phyloP scores from a whole-genome alignment of 2,113 vertebrate genomes.

The Dasyurus viverrinus region DNA sequence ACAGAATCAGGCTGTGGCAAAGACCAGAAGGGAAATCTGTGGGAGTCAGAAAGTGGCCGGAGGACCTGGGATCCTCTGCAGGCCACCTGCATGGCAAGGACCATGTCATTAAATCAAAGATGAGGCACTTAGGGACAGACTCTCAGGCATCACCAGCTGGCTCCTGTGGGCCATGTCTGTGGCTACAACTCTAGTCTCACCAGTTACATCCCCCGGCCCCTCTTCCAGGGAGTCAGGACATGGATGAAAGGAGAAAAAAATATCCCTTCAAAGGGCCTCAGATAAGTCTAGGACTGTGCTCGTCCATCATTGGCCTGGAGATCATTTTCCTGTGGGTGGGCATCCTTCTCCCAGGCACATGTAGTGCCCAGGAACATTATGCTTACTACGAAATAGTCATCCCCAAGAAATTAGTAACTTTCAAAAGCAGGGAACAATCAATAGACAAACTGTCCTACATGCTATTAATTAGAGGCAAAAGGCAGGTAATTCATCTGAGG shows the following conservation, averaged over 20 bases:
- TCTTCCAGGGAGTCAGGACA: neutral
- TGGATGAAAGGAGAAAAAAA: neutral
- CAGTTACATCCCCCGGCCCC: neutral
- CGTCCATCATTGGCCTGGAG: neutral
- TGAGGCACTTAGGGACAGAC: neutral
- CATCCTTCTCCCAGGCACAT: conserved; percentile 10
- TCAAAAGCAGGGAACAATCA: conserved; percentile 20
- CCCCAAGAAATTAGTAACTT: conserved; percentile 17
- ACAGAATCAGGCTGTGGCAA: neutral
- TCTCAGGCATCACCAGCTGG: neutral
- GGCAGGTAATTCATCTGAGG: conserved; percentile 4
- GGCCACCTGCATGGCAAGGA: neutral
- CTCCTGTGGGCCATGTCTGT: neutral
- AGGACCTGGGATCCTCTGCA: neutral
- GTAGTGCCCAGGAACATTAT: neutral
- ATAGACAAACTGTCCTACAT: conserved; percentile 1
- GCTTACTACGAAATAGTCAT: conserved; percentile 21
- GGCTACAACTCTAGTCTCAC: neutral
- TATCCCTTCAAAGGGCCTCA: neutral
- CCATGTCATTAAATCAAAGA: neutral
- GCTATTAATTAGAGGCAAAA: neutral
- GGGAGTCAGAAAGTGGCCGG: neutral
- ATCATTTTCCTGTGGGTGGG: conserved; percentile 21
- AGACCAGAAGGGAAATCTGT: neutral
- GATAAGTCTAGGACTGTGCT: neutral